Percentiles rank a stretch among this genome's conserved stretches.
Conservation (phyloP, 1,140 invertebrate species). For the Diabrotica virgifera region DNA sequence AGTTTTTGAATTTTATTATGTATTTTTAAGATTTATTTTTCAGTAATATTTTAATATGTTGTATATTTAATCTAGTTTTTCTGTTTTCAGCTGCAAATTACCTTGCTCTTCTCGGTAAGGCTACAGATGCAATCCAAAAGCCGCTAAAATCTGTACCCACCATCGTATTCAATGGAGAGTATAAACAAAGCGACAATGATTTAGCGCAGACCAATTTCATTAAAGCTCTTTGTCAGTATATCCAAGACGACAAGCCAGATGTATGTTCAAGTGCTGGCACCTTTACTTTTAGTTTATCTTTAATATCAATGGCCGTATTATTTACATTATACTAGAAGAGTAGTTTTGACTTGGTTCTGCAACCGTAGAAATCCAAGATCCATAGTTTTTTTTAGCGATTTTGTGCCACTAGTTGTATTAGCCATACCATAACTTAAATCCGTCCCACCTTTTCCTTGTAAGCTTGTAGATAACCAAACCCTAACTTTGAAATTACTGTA, state of each 20-base stretch:
- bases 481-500: too few relatives aligned
- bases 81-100: slow-evolving; percentile 37
- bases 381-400: too few relatives aligned
- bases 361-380: neutral
- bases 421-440: too few relatives aligned
- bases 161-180: slow-evolving; percentile 50
- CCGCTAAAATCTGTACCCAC: slow-evolving; percentile 53
- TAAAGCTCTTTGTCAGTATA: slow-evolving; percentile 38
- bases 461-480: too few relatives aligned
- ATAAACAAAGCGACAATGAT: slow-evolving; percentile 36
- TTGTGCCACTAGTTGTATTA: too few relatives aligned
- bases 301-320: neutral
- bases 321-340: neutral
- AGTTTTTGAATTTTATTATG: too few relatives aligned
- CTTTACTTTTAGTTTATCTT: neutral
- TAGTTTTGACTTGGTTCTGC: neutral
- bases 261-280: slow-evolving; percentile 32
- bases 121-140: slow-evolving; percentile 47
- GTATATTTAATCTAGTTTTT: too few relatives aligned
- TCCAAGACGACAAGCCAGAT: slow-evolving; percentile 34
- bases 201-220: slow-evolving; percentile 41
- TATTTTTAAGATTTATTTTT: too few relatives aligned
- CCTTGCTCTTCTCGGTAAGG: slow-evolving; percentile 48
- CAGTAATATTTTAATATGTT: too few relatives aligned
- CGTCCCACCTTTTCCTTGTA: too few relatives aligned